Evolutionary conservation across 37 sponge, comb jelly and placozoan species (phyloP), one percentile per base, ranked within the genome.

Genomic region (Theonella swinhoei): DNA sequence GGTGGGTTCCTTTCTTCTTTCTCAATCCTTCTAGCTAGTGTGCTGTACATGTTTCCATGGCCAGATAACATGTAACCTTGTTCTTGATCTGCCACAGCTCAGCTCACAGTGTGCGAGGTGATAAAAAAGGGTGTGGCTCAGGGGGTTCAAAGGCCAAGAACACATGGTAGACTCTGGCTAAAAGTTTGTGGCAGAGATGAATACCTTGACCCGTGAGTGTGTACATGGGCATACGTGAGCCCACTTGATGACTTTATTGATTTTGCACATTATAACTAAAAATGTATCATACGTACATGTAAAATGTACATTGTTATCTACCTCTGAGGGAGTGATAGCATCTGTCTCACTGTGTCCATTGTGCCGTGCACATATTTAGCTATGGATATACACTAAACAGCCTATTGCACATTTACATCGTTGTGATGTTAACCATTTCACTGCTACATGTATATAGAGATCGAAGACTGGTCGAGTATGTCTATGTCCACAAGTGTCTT

Each of bases 171-270:
- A 19, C 72, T 42, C 33, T 26, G 31, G 29, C 65, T 89, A 4
- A 89, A 89, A 72, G 90, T 89, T 9, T 83, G 90, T 62, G 90
- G 90, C 24, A 77, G 80, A 38, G 84, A 89, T 74, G 90, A 89
- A 28, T 75, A 76, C 64, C 29, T 88, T 33, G 83, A 88, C 26
- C 54, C 70, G 89, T 88, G 23, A 77, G 89, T 76, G 24, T 1
- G 40, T 26, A 1, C 7, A 28, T 47, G 25, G 11, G 72, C 25
- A n/a, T n/a, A n/a, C n/a, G n/a, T n/a, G n/a, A n/a, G n/a, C n/a
- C n/a, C n/a, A n/a, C n/a, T n/a, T 38, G n/a, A 41, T 3, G 63
- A 3, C 22, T 62, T 60, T 32, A 29, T 62, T 59, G 38, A 34
- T 8, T 71, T 43, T 42, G 41, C 8, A 63, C 64, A 28, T 3